Evolutionary conservation across 2,888 invertebrate genomes (phyloP), one percentile per base, ranked within the genome.

Genomic region (Tanaodytes sp.): DNA sequence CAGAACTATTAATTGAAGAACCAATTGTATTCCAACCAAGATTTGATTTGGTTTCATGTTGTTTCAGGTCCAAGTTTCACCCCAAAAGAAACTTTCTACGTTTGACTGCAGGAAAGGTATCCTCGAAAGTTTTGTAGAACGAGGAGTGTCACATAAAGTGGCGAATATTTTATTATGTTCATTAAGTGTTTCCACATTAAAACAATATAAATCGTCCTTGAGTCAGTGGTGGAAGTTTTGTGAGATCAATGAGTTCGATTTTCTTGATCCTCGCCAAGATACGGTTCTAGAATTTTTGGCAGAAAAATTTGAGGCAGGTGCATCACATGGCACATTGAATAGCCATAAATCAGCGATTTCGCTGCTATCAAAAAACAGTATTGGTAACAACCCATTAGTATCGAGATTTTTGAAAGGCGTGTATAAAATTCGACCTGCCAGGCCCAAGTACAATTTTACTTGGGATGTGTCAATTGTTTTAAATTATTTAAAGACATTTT

Each of bases 211-310:
- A 1, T 52, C 59, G 0, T 57, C 62, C 0, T 70, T 71, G 8
- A 52, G 59, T 20, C 23, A 59, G 0, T 75, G 75, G 76, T 75
- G 72, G 64, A 1, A 33, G 0, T 76, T 69, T 43, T 76, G 73
- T 19, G 11, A 42, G 27, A 3, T 6, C 15, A 33, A 48, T 8
- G 45, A 27, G 12, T 12, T 15, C 16, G 9, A 51, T 1, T 40
- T 45, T 18, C 51, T 19, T 16, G 39, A 59, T n/a, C 42, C 58
- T 8, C 39, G 46, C 8, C 9, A 15, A 3, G 9, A 31, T 2
- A 20, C 1, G 2, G n/a, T 68, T 0, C 37, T 73, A 20, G 18
- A 49, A 1, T 66, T 68, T 39, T 42, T 73, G n/a, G 31, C 67
- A 2, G 33, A 55, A 15, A 39, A 31, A 11, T 73, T 63, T 23